A percentile compares a stretch with the other conserved stretches of the same genome.
Evolutionary conservation across 64 coral and sea anemone species (phyloP).

Genomic region (Actinia tenebrosa): DNA sequence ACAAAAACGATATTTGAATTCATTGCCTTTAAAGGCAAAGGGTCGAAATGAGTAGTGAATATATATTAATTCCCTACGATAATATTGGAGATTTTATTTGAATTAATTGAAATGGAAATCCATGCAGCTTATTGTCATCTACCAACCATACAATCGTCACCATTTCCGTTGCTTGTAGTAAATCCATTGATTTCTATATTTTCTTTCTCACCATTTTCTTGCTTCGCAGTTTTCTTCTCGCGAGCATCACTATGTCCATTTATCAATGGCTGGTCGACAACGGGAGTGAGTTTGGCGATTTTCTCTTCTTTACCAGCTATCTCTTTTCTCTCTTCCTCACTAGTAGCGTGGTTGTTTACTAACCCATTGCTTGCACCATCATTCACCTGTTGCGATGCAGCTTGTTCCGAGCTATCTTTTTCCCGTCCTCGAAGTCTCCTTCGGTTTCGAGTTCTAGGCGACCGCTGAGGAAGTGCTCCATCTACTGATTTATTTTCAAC

Average conservation of each 20-base stretch:
- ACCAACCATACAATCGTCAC: not conserved
- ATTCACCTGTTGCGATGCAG: not conserved
- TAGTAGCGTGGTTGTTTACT: not conserved
- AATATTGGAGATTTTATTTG: not conserved
- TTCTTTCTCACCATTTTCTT: not conserved
- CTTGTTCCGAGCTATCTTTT: not conserved
- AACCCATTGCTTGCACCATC: not conserved
- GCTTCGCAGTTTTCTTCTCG: not conserved
- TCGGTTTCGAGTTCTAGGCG: not conserved
- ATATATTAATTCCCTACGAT: not conserved
- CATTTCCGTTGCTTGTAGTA: not conserved
- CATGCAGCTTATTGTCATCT: not conserved
- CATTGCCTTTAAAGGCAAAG: not conserved
- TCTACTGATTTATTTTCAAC: not conserved
- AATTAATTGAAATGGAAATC: not conserved
- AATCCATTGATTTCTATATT: conserved; percentile 9
- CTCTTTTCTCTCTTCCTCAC: not conserved
- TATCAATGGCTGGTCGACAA: not conserved
- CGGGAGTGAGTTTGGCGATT: not conserved
- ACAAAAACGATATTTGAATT: not conserved
- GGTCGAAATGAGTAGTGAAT: not conserved
- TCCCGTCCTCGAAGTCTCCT: not conserved
- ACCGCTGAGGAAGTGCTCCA: not conserved
- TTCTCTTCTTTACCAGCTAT: not conserved
- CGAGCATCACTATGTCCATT: not conserved